Conservation (phyloP, 1,140 invertebrate genomes). For the Zaprionus tsacasi region DNA sequence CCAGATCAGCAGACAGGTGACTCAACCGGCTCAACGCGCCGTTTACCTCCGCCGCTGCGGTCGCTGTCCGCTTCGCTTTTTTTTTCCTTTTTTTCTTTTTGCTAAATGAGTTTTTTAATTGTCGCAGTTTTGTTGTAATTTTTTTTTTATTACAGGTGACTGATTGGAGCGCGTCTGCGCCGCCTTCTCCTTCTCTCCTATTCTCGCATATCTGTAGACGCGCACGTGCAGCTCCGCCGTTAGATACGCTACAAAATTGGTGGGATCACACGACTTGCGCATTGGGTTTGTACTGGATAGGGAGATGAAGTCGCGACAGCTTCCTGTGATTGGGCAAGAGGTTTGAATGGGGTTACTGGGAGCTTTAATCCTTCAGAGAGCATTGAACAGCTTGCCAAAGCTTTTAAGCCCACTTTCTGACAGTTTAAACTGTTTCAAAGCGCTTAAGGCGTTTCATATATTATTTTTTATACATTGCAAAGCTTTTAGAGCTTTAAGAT, state of each 20-base stretch:
- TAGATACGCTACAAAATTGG: slow-evolving; percentile 8
- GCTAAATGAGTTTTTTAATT: slow-evolving; percentile 41
- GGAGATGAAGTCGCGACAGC: no score
- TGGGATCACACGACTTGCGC: not conserved
- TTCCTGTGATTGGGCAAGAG: no score
- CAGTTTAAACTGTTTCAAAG: no score
- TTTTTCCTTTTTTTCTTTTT: slow-evolving; percentile 25
- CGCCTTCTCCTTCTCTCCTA: slow-evolving; percentile 26
- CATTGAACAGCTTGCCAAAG: no score
- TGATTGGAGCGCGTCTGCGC: slow-evolving; percentile 70
- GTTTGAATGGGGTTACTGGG: no score
- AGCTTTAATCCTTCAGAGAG: no score
- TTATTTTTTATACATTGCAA: no score
- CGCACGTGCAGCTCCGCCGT: slow-evolving; percentile 24
- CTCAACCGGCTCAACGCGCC: no score
- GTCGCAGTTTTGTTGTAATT: slow-evolving; percentile 48
- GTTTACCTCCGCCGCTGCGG: not conserved
- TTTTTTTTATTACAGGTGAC: slow-evolving; percentile 62
- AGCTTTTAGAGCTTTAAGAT: no score
- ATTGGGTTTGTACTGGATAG: not conserved
- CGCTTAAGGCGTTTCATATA: no score
- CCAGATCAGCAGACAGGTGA: slow-evolving; percentile 2
- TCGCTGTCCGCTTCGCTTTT: slow-evolving; percentile 5
- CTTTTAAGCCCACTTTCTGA: no score
- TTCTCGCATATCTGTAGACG: slow-evolving; percentile 41